Percentiles rank a stretch among this genome's conserved stretches.
phyloP scores from a whole-genome alignment of 2,797 vertebrate genomes.

The Podargus strigoides region DNA sequence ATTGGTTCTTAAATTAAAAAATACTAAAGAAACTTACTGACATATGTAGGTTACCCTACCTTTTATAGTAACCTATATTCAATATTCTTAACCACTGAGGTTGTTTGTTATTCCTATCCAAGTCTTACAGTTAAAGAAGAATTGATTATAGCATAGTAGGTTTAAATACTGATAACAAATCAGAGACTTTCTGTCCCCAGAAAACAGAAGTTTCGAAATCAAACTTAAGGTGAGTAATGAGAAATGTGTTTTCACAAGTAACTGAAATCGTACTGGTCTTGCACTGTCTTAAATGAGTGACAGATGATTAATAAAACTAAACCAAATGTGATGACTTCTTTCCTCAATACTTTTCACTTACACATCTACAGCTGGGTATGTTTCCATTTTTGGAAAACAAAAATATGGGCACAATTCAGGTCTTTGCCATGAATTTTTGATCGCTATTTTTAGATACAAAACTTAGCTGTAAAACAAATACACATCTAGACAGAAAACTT shows the following conservation, averaged over 20 bases:
- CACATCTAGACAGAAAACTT: not conserved
- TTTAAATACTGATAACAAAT: not conserved
- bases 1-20: not conserved
- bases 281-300: not conserved
- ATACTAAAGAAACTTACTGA: not conserved
- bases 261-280: not conserved
- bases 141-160: not conserved
- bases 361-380: not conserved
- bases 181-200: not conserved
- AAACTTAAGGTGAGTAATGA: not conserved
- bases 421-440: not conserved
- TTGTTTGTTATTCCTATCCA: not conserved
- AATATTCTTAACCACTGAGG: not conserved
- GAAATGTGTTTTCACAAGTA: not conserved
- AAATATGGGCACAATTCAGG: not conserved
- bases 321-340: not conserved
- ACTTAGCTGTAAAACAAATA: not conserved
- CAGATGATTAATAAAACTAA: not conserved
- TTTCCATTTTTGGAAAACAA: not conserved
- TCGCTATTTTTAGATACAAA: not conserved
- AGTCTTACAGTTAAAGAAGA: not conserved
- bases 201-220: not conserved
- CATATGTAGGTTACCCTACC: not conserved
- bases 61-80: not conserved
- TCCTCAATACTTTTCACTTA: not conserved